Conservation (phyloP, 1,140 invertebrate species). For the Eriocheir sinensis region DNA sequence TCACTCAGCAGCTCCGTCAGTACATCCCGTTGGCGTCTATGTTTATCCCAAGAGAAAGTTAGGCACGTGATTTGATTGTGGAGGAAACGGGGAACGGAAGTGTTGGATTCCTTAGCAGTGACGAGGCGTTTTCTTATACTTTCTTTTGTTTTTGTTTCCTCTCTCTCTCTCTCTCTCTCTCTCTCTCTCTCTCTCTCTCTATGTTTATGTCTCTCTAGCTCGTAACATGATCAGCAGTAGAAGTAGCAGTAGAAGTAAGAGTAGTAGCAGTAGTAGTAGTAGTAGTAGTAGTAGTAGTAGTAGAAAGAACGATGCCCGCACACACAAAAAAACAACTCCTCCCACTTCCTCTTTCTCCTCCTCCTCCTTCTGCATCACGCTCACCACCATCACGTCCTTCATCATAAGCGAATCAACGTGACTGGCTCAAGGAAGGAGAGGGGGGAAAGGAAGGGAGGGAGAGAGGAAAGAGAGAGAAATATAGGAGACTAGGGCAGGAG, state of each 20-base stretch:
- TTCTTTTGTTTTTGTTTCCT: too few relatives aligned
- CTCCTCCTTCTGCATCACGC: background rate
- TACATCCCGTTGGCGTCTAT: too few relatives aligned
- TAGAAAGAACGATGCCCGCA: too few relatives aligned
- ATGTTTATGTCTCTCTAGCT: background rate
- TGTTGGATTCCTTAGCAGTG: background rate
- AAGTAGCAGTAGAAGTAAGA: too few relatives aligned
- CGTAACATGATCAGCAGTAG: too few relatives aligned
- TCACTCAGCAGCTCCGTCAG: too few relatives aligned
- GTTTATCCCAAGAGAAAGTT: background rate
- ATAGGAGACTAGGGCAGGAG: background rate
- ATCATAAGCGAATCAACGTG: background rate
- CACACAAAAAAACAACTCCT: background rate
- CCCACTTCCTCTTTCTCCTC: background rate
- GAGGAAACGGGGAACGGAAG: background rate
- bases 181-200: background rate
- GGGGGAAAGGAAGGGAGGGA: background rate
- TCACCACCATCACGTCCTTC: background rate
- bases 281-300: too few relatives aligned
- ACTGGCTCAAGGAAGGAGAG: background rate
- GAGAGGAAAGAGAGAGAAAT: background rate
- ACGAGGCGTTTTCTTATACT: too few relatives aligned
- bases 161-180: background rate
- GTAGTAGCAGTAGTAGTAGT: too few relatives aligned
- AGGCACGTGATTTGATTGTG: too few relatives aligned